Evolutionary conservation across 23 tunicate genomes (phyloP), one percentile per base, ranked within the genome.

Genomic region (Oikopleura dioica): DNA sequence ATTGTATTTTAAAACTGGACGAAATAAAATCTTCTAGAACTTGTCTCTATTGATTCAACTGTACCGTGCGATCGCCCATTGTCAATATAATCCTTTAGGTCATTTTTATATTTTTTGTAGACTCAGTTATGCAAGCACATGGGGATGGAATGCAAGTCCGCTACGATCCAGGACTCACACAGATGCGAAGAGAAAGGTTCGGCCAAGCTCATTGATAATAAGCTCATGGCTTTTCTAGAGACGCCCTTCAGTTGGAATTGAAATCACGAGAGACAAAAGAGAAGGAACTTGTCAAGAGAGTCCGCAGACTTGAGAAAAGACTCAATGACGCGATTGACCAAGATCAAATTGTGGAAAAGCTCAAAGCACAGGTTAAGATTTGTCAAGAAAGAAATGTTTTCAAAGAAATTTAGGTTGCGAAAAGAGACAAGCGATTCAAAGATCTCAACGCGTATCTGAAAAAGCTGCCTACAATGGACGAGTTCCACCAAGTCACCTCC

Each of bases 381-480:
- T 21, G 33, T 63, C 32, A 63, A 63, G 33, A 63, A 63, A 63
- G 72, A 63, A 31, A 63, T 2, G 72, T 44, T 44, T 44, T 9
- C 55, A 9, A 9, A 44, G 21, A 44, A 44, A 44, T 44, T 44
- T 44, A 9, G 55, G 9, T 44, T 44, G 55, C 55, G 16, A 44
- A 44, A 44, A 9, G 55, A 44, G 16, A 9, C 72, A 63, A 63
- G 33, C 72, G 33, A 63, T 12, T 63, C 5, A 31, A 63, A 24
- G 33, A 28, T 28, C 29, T 63, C 72, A 23, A 63, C 29, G 26
- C 16, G 33, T 63, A 63, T 31, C 72, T 63, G 5, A 63, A 63
- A 63, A 63, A 63, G 72, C 33, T 63, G 72, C 72, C 72, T 23
- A 63, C 72, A 24, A 24, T 63, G 30, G 72, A 63, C 33, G 72